Evolutionary conservation across 2,797 vertebrate genomes (phyloP).

Genomic region (Siniperca undulata): DNA sequence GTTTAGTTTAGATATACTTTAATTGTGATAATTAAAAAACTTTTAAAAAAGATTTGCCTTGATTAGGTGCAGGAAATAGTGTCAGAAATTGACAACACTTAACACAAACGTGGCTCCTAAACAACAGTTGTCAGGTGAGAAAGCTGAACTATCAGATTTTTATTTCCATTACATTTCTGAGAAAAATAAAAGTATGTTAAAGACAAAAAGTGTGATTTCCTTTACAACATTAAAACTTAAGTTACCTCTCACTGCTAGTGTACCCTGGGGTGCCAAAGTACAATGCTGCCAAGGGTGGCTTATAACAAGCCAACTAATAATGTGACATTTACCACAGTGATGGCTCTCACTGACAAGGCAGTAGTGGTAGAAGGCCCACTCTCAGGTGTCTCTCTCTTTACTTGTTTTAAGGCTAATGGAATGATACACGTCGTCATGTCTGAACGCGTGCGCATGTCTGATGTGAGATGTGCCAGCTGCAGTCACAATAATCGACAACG

Average conservation of each 20-base stretch:
- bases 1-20: not conserved
- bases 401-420: not conserved
- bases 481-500: slow-evolving; percentile 11
- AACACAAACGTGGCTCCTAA: not conserved
- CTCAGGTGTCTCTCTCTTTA: not conserved
- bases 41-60: not conserved
- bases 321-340: not conserved
- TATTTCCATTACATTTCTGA: not conserved
- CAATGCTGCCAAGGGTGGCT: not conserved
- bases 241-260: not conserved
- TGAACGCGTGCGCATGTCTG: not conserved
- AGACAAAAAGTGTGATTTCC: not conserved
- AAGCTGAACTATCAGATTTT: not conserved
- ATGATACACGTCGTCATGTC: not conserved
- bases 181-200: not conserved
- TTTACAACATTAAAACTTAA: not conserved
- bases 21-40: too few species aligned
- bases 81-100: not conserved
- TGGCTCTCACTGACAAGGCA: not conserved
- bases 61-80: not conserved
- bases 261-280: too few species aligned
- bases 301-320: not conserved
- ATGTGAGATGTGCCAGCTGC: slow-evolving; percentile 41
- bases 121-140: not conserved
- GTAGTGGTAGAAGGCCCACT: not conserved